Percentiles rank a stretch among this genome's conserved stretches.
These are phyloP conservation scores for Oreochromis aureus DNA, from an alignment of 2,113 vertebrate genomes.

Conservation along the genomic window DNA sequence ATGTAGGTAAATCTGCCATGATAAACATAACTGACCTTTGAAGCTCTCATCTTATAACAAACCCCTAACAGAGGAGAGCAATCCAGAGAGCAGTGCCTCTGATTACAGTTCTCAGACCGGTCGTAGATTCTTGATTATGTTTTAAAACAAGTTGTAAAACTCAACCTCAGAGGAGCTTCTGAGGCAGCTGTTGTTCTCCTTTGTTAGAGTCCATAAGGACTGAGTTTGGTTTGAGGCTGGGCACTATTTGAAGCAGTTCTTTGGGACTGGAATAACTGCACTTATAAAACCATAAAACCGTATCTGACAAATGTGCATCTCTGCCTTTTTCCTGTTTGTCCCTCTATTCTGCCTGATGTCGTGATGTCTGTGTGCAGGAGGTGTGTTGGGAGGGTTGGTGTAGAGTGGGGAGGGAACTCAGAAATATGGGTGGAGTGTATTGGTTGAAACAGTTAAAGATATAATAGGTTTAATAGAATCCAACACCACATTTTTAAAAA, in stretches of 20 bases:
- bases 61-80: slow-evolving; percentile 38
- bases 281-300: not conserved
- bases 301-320: slow-evolving; percentile 43
- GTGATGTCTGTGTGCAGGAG: slow-evolving; percentile 69
- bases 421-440: not conserved
- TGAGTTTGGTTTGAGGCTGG: slow-evolving; percentile 24
- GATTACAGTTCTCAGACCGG: not conserved
- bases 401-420: not conserved
- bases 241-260: not conserved
- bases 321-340: slow-evolving; percentile 55
- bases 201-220: slow-evolving; percentile 18
- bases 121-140: not conserved
- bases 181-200: slow-evolving; percentile 14
- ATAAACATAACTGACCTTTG: not conserved
- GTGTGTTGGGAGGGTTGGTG: slow-evolving; percentile 51
- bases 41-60: slow-evolving; percentile 12
- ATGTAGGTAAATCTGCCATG: slow-evolving; percentile 73
- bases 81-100: slow-evolving; percentile 1
- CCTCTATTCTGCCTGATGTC: slow-evolving; percentile 56
- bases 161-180: not conserved
- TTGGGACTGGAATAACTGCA: not conserved
- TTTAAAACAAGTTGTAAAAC: not conserved
- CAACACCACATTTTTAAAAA: not conserved
- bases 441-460: not conserved
- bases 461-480: not conserved